These are phyloP conservation scores for Rhineura floridana DNA, from an alignment of 2,113 vertebrate genomes.

Conservation along the genomic window DNA sequence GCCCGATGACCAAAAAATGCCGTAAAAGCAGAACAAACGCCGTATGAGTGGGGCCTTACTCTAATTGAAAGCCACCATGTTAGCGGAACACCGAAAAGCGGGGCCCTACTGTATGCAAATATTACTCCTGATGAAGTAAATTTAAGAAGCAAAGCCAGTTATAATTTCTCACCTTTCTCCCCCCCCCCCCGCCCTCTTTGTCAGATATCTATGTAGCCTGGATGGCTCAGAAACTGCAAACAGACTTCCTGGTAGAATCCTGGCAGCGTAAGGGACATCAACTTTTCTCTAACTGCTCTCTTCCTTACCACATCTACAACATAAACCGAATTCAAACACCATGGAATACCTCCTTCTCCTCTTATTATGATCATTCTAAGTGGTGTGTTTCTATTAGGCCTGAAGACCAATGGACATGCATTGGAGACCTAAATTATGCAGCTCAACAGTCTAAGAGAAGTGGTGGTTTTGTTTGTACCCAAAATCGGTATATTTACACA, in stretches of 20 bases:
- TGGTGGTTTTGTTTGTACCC: conserved; percentile 88
- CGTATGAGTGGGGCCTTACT: too few relatives aligned
- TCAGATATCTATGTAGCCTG: conserved; percentile 91
- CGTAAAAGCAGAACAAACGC: too few relatives aligned
- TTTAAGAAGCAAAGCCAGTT: not conserved
- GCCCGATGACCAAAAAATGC: too few relatives aligned
- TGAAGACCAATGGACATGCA: conserved; percentile 81
- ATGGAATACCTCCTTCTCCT: conserved; percentile 73
- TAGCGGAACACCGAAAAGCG: too few relatives aligned
- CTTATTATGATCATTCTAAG: conserved; percentile 89
- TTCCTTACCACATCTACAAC: conserved; percentile 86
- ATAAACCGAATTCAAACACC: conserved; percentile 76
- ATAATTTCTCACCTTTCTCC: conserved; percentile 23
- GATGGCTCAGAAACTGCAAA: conserved; percentile 86
- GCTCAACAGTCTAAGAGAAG: conserved; percentile 81
- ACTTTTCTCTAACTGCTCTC: conserved; percentile 92
- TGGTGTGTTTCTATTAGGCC: conserved; percentile 84
- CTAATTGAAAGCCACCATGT: too few relatives aligned
- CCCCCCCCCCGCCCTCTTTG: conserved; percentile 25
- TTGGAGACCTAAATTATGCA: conserved; percentile 90
- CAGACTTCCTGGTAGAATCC: conserved; percentile 85
- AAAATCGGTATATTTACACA: conserved; percentile 80
- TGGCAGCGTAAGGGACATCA: conserved; percentile 81
- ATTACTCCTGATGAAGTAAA: not conserved
- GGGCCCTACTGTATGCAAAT: too few relatives aligned